Base-by-base conservation (phyloP, 1,140 invertebrate species). In the Drosophila paulistorum region DNA sequence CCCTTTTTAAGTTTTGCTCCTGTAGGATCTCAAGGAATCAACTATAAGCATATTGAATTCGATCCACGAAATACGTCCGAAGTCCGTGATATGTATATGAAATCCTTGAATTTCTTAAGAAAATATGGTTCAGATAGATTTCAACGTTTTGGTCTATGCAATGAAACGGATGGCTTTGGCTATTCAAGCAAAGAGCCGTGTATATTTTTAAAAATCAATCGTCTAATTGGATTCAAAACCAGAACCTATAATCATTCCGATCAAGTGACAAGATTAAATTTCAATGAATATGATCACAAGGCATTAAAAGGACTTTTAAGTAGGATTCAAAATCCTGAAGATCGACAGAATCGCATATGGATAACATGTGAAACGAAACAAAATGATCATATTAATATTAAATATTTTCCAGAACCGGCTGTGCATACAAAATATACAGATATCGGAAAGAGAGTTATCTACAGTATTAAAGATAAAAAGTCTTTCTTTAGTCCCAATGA, bases 201-300 rank as follows among this genome's bases (percentile, higher is more conserved):
- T 41, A 51, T 87, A 0, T 87, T 87, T 33, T 30, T 87, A 0
- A 87, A 87, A 64, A 20, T 87, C 0, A 87, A 87, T 74, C 72
- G 83, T 1, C 6, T 83, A 0, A 39, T 87, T 59, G 79, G 83
- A 7, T 83, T 87, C 1, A 65, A 63, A 11, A 83, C 79, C 0
- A 17, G 63, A 0, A 51, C 73, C 0, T 87, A 61, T 51, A 39
- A 10, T 0, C 14, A 67, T n/a, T 7, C 39, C 4, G 7, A 68
- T 23, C 54, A 83, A 7, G n/a, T 87, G 1, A 1, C 14, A 0
- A 59, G 20, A 33, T 17, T 23, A 1, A 33, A 45, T 0, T 33
- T 82, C 0, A 9, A 7, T 1, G 14, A 35, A 1, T 0, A 5
- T 0, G 75, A 87, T 1, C 73, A 67, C 35, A 7, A 7, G 7